Evolutionary conservation across 1,140 invertebrate species (phyloP).

Genomic region (Scaptomyza montana): DNA sequence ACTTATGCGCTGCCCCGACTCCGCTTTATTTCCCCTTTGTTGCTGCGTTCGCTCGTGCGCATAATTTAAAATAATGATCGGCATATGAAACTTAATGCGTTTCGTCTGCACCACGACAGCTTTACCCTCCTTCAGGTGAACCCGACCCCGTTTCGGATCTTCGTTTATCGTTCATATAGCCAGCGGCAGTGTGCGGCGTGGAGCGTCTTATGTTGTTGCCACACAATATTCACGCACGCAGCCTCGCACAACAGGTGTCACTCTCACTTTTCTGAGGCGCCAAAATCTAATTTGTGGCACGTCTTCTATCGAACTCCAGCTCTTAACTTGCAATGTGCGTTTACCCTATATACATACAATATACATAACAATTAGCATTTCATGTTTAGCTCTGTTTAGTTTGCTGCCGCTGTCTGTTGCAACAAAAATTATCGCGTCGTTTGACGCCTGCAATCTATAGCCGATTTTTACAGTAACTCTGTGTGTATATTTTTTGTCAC

Average conservation of each 20-base stretch:
- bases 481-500: conserved; percentile 57
- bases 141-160: conserved; percentile 9
- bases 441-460: conserved; percentile 55
- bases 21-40: conserved; percentile 19
- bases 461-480: conserved; percentile 39
- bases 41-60: conserved; percentile 61
- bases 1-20: conserved; percentile 50
- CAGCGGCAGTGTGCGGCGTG: conserved; percentile 29
- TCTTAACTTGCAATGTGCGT: not conserved
- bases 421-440: conserved; percentile 66
- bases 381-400: conserved; percentile 4
- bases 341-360: conserved; percentile 59
- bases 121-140: not conserved
- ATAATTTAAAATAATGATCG: conserved; percentile 82
- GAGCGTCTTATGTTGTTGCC: conserved; percentile 44
- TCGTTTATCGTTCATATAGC: conserved; percentile 44
- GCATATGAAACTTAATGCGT: conserved; percentile 74
- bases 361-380: conserved; percentile 73
- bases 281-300: conserved; percentile 35
- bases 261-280: conserved; percentile 61
- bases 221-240: conserved; percentile 49
- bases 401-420: conserved; percentile 10
- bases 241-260: conserved; percentile 68
- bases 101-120: conserved; percentile 45
- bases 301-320: not conserved